Evolutionary conservation across 2,113 vertebrate genomes (phyloP).

Genomic region (Periophthalmus modestus): DNA sequence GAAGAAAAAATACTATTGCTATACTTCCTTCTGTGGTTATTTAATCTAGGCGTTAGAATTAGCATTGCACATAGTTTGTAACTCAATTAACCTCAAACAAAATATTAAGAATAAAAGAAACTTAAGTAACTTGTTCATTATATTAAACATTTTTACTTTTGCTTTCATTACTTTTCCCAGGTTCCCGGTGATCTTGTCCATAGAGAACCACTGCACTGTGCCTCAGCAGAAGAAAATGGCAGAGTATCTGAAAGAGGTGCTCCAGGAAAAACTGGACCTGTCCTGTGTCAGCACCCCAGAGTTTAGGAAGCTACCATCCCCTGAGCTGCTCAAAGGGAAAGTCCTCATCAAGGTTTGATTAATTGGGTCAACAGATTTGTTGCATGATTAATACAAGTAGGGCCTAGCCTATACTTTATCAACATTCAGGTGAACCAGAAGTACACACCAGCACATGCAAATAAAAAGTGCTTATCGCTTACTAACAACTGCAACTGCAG

Average conservation of each 20-base stretch:
- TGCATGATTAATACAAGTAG: no score
- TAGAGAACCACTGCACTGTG: conserved; percentile 95
- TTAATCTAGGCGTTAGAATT: no score
- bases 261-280: conserved; percentile 93
- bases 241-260: conserved; percentile 85
- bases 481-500: not conserved
- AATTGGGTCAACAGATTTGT: conserved; percentile 31
- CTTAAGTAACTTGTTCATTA: not conserved
- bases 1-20: not conserved
- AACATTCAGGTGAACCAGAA: conserved; percentile 2
- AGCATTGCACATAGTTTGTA: no score
- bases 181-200: conserved; percentile 94
- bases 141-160: not conserved
- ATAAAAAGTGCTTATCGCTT: not conserved
- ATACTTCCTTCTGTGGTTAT: no score
- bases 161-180: conserved; percentile 56
- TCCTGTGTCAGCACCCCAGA: conserved; percentile 81
- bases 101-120: not conserved
- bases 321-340: conserved; percentile 91
- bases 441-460: not conserved
- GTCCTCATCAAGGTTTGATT: conserved; percentile 88
- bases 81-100: not conserved
- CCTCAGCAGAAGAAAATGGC: conserved; percentile 96
- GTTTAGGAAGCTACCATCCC: conserved; percentile 84
- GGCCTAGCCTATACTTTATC: no score